A percentile compares a stretch with the other conserved stretches of the same genome.
These are phyloP conservation scores for Hyperoplus lanceolatus DNA, from an alignment of 2,797 vertebrate genomes.

Conservation along the genomic window DNA sequence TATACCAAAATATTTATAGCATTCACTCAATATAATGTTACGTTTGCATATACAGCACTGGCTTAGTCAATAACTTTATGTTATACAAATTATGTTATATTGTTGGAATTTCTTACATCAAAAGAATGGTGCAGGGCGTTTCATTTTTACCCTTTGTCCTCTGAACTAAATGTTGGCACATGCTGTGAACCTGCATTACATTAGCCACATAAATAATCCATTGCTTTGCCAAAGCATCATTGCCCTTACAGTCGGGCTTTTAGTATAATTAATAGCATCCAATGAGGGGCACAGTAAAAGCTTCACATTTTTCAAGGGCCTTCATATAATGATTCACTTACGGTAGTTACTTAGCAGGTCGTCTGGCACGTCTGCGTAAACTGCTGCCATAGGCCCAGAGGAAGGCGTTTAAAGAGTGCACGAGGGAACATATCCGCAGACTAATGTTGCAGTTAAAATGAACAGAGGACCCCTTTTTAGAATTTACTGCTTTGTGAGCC, in stretches of 20 bases:
- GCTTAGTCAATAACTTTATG: conserved; percentile 18
- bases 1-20: conserved; percentile 11
- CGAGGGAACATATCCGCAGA: conserved; percentile 68
- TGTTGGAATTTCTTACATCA: background rate
- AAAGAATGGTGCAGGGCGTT: conserved; percentile 14
- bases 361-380: conserved; percentile 52
- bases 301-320: conserved; percentile 58
- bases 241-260: conserved; percentile 53
- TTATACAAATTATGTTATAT: conserved; percentile 5
- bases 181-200: conserved; percentile 53
- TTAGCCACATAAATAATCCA: conserved; percentile 66
- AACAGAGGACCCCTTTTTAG: conserved; percentile 39
- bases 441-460: conserved; percentile 61
- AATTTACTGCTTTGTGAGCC: conserved; percentile 41
- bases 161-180: conserved; percentile 48
- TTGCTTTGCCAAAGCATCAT: conserved; percentile 48
- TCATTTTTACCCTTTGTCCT: conserved; percentile 52
- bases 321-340: conserved; percentile 64
- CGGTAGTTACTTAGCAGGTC: conserved; percentile 58
- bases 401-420: conserved; percentile 71
- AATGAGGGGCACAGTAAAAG: conserved; percentile 60
- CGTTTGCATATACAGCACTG: conserved; percentile 12
- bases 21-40: background rate
- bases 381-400: conserved; percentile 55
- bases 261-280: conserved; percentile 74